Evolutionary conservation across 2,888 invertebrate genomes (phyloP), one percentile per base, ranked within the genome.

Genomic region (Zaprionus obscuricornis): DNA sequence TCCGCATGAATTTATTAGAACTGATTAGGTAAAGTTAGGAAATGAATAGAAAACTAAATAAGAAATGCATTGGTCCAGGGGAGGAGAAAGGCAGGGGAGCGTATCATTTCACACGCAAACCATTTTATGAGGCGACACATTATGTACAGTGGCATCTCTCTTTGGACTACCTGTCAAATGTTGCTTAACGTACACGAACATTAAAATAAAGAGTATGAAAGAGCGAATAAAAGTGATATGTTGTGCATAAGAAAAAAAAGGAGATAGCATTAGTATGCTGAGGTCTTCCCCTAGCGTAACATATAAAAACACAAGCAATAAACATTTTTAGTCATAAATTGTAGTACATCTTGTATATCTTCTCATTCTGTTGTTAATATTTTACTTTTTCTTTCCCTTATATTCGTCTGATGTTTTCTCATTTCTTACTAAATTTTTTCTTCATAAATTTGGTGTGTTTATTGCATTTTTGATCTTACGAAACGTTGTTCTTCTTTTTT

Each of bases 251-350:
- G 26, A 24, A 6, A 0, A 3, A 7, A 8, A 14, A 8, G 6
- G 6, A 20, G 6, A 37, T 5, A 14, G n/a, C 24, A 11, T 7
- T 3, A 2, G 33, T 31, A 31, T 17, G 18, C 36, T 39, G 24
- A 33, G 31, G 51, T 43, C 34, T 20, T 17, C 18, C 31, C 22
- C 33, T 20, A 26, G 27, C 46, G 34, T 39, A 29, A 31, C 49
- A 57, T 49, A 76, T 66, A 62, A 63, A 71, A 42, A 76, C 69
- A 55, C 63, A 59, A 56, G 73, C 79, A 69, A 83, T 83, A 85
- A 81, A 85, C 76, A 84, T 79, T 82, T 85, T 81, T 79, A 83
- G 70, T 37, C 76, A 75, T 85, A 75, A 83, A 85, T 75, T 78
- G 67, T 71, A 74, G 47, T 40, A 62, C 24, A 57, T 37, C 56